A percentile compares a stretch with the other conserved stretches of the same genome.
Evolutionary conservation across 2,797 vertebrate genomes (phyloP).

Genomic region (Scolopax bukidnonensis): DNA sequence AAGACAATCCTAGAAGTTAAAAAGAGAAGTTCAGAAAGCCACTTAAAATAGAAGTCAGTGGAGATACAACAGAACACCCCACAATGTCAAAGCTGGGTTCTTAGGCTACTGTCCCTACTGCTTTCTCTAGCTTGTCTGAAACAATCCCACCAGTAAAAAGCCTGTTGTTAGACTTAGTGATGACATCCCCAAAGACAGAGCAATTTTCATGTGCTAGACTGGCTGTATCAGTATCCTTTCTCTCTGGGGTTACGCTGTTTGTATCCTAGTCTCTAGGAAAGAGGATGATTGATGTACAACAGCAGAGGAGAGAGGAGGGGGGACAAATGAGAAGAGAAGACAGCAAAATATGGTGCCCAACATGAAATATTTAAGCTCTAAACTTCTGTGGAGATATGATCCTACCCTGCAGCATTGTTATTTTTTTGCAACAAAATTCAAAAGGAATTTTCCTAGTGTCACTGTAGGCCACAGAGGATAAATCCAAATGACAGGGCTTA

Average conservation of each 20-base stretch:
- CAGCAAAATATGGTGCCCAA: not conserved
- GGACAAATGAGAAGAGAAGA: not conserved
- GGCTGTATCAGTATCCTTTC: not conserved
- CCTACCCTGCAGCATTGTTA: not conserved
- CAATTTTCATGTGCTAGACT: not conserved
- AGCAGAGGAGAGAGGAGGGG: not conserved
- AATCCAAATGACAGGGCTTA: constrained; percentile 68
- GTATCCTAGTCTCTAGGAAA: not conserved
- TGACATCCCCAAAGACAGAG: not conserved
- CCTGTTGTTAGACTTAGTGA: not conserved
- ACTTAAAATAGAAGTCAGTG: not conserved
- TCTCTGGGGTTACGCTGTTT: not conserved
- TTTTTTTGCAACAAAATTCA: constrained; percentile 40
- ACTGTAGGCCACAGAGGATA: constrained; percentile 63
- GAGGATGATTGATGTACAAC: not conserved
- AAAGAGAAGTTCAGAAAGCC: not conserved
- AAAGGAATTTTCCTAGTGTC: constrained; percentile 56
- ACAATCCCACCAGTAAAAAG: not conserved
- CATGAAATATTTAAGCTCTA: not conserved
- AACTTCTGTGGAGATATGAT: not conserved
- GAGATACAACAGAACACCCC: not conserved
- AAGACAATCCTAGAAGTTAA: not conserved
- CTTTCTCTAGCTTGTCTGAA: not conserved
- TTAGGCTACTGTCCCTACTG: not conserved
- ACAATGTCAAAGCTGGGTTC: not conserved